Evolutionary conservation across 1,140 invertebrate genomes (phyloP), one percentile per base, ranked within the genome.

Genomic region (Nylanderia fulva): DNA sequence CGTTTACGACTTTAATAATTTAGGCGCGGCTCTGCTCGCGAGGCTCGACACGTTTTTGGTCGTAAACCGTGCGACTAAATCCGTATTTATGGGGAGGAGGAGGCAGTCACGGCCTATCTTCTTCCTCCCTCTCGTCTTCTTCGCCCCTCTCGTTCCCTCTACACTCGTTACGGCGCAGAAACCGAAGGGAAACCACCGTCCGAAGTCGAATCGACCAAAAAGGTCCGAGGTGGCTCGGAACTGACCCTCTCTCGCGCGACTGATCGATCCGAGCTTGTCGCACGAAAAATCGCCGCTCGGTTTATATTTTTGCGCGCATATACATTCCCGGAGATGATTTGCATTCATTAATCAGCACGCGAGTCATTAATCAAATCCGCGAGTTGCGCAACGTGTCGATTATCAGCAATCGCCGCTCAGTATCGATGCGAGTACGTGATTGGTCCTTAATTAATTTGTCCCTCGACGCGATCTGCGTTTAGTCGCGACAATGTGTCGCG

Each of bases 1-100:
- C 94, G 93, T 94, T 94, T 94, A 94, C 94, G 94, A 94, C 93
- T 94, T 94, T 94, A 94, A 94, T 94, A 94, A 94, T 94, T 94
- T 94, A 94, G 93, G 93, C 94, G 92, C 93, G 92, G 91, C 92
- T 89, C 85, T 89, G 90, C 92, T 93, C 92, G 91, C 93, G 93
- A 94, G 92, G 92, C 90, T 94, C 93, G 94, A 94, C 93, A 94
- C 94, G 94, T 94, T 94, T 94, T 94, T 90, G 93, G 88, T 94
- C 94, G 94, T 94, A 94, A 94, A 94, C 91, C 91, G 92, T 90
- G 89, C 87, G 91, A 94, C 94, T 94, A 94, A 94, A 94, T 94
- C 93, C 92, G 93, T 94, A 94, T 94, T 94, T 94, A 94, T 94
- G 92, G 90, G 92, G 91, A 93, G 93, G 92, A 92, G 88, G 90